Evolutionary conservation across 1,140 invertebrate species (phyloP).

Genomic region (Heliconius nattereri): DNA sequence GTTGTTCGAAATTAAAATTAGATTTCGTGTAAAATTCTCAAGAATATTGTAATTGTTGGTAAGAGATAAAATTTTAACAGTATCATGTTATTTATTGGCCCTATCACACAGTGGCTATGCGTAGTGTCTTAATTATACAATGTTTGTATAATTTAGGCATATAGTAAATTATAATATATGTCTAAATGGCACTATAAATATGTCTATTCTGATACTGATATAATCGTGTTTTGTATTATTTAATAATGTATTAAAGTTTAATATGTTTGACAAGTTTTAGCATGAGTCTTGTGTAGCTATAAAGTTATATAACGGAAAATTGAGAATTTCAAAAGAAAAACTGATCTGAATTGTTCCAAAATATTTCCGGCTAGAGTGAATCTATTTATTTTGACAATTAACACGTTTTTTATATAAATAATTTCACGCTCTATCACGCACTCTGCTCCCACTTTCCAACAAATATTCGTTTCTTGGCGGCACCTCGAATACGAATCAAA

Average conservation of each 20-base stretch:
- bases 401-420: background rate
- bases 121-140: background rate
- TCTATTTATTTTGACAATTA: too few species aligned
- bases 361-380: too few species aligned
- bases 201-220: background rate
- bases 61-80: background rate
- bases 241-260: background rate
- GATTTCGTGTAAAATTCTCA: slow-evolving; percentile 2
- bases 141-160: too few species aligned
- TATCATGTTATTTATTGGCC: background rate
- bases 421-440: background rate
- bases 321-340: background rate
- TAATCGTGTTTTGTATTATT: background rate
- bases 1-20: slow-evolving; percentile 18
- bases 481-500: too few species aligned
- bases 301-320: background rate
- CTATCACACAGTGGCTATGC: background rate
- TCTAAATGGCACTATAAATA: slow-evolving; percentile 5
- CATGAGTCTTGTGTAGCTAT: background rate
- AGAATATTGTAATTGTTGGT: slow-evolving; percentile 1
- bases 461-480: too few species aligned
- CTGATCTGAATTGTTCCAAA: too few species aligned
- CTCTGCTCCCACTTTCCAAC: too few species aligned
- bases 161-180: background rate
- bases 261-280: background rate